Conservation (phyloP, 2,888 invertebrate genomes). For the Metopia argyrocephala region DNA sequence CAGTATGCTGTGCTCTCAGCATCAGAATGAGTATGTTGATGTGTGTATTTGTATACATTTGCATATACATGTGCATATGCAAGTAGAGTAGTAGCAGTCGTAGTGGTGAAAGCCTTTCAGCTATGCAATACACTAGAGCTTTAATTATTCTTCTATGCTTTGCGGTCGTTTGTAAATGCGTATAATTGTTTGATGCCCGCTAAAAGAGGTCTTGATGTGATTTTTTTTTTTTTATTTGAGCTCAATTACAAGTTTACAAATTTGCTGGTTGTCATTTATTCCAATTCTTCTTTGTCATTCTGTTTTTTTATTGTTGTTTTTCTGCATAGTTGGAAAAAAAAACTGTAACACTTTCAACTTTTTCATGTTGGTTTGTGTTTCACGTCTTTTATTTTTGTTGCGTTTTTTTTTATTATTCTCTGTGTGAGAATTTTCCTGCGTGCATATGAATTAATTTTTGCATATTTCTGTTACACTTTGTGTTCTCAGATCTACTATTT, state of each 20-base stretch:
- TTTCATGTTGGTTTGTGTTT: not conserved
- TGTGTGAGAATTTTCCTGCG: constrained; percentile 4
- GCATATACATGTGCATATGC: not conserved
- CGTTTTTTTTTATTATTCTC: not conserved
- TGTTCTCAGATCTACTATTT: not conserved
- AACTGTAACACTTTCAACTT: constrained; percentile 54
- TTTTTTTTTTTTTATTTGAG: not conserved
- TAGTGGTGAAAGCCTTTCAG: not conserved
- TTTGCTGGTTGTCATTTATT: constrained; percentile 1
- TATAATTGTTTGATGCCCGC: not conserved
- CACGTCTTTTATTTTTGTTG: not conserved
- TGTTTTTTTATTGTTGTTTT: not conserved
- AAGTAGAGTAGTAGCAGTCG: too few relatives aligned
- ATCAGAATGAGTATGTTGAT: not conserved
- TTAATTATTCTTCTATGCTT: constrained; percentile 22
- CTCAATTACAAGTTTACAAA: constrained; percentile 9
- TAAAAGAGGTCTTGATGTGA: constrained; percentile 7
- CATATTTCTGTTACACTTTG: constrained; percentile 19
- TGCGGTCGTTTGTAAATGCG: not conserved
- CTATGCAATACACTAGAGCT: constrained; percentile 18
- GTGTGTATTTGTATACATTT: not conserved
- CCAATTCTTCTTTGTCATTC: not conserved
- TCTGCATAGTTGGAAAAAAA: constrained; percentile 46
- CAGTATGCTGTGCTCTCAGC: constrained; percentile 27
- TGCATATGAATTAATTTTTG: constrained; percentile 51